phyloP scores from a whole-genome alignment of 1,140 invertebrate genomes.

The Diplogasteroides magnus region DNA sequence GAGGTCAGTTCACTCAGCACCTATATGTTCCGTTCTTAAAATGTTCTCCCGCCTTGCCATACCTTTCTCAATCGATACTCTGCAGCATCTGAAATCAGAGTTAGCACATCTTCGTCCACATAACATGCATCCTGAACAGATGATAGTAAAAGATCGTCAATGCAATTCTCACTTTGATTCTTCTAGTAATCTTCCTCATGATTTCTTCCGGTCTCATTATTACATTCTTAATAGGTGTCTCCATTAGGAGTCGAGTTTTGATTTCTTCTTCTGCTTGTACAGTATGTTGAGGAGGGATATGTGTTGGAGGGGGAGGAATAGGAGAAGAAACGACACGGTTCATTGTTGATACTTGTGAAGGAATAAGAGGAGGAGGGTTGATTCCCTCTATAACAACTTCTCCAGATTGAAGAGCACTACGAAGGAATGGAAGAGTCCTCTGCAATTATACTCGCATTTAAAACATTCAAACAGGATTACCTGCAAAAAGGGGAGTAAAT shows the following conservation, averaged over 20 bases:
- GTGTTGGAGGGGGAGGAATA: not conserved
- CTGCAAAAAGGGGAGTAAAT: slow-evolving; percentile 23
- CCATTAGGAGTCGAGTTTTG: not conserved
- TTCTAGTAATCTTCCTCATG: slow-evolving; percentile 23
- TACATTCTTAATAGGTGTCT: slow-evolving; percentile 16
- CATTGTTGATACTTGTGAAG: slow-evolving; percentile 11
- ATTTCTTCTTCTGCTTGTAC: not conserved
- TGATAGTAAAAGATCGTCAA: too few species aligned
- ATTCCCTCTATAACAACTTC: slow-evolving; percentile 15
- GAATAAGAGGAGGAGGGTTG: not conserved
- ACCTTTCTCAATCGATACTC: slow-evolving; percentile 23
- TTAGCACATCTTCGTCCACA: slow-evolving; percentile 25
- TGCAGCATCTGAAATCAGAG: slow-evolving; percentile 22
- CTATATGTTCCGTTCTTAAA: too few species aligned
- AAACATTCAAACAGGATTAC: not conserved
- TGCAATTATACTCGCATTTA: not conserved
- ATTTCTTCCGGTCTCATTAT: slow-evolving; percentile 23
- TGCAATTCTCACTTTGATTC: too few species aligned
- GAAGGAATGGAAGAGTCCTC: slow-evolving; percentile 18
- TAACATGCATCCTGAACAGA: slow-evolving; percentile 21
- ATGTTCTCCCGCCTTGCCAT: too few species aligned
- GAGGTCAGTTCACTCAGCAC: slow-evolving; percentile 14
- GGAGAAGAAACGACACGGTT: not conserved
- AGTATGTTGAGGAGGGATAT: not conserved
- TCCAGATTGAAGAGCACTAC: slow-evolving; percentile 16